These are phyloP conservation scores for Scolopax rusticola DNA, from an alignment of 2,797 vertebrate species.

Conservation along the genomic window DNA sequence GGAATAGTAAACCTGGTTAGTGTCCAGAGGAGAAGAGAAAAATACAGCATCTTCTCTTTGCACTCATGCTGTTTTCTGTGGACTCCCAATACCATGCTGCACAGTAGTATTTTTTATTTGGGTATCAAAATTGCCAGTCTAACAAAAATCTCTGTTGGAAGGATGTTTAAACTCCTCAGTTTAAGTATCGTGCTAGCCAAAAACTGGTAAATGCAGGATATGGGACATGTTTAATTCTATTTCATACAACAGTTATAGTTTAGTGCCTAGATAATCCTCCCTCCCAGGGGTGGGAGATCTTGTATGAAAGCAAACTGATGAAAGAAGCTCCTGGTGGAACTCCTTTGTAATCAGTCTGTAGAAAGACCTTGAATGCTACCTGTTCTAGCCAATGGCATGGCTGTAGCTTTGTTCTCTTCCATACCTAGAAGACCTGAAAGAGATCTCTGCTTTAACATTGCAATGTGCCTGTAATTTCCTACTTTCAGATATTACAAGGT, in stretches of 20 bases:
- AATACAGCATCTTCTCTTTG: neutral
- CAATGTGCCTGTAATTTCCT: neutral
- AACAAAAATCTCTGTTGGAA: neutral
- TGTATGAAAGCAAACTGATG: neutral
- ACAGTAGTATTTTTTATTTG: neutral
- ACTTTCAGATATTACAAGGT: neutral
- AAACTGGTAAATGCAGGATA: neutral
- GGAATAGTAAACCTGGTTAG: conserved; percentile 9
- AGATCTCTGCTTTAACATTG: neutral
- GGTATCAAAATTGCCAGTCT: neutral
- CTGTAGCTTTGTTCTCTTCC: neutral
- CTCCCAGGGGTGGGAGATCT: neutral
- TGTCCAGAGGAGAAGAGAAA: neutral
- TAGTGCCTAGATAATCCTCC: neutral
- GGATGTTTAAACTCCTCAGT: neutral
- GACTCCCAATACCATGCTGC: neutral
- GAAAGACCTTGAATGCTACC: neutral
- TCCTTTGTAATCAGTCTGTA: neutral
- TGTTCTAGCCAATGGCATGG: accelerated
- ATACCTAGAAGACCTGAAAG: neutral
- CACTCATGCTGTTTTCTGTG: neutral
- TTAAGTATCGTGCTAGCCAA: neutral
- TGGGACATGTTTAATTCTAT: neutral
- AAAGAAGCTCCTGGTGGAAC: neutral
- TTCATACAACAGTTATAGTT: neutral